Evolutionary conservation across 1,140 invertebrate species (phyloP).

Genomic region (Procambarus clarkii): DNA sequence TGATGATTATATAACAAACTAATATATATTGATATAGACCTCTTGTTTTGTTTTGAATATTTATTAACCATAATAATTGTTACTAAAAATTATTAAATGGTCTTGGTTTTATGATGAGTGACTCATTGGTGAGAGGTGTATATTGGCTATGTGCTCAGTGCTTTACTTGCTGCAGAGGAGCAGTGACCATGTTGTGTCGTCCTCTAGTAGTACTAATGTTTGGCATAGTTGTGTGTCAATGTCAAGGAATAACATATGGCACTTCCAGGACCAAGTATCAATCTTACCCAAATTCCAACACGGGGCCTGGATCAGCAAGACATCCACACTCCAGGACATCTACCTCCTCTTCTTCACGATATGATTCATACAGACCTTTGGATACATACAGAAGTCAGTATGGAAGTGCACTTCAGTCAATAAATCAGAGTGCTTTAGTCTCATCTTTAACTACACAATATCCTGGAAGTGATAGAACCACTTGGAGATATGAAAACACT

Average conservation of each 20-base stretch:
- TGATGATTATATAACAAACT: not conserved
- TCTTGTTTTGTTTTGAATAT: not conserved
- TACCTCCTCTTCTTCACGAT: slow-evolving; percentile 27
- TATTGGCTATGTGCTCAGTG: slow-evolving; percentile 5
- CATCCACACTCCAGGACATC: slow-evolving; percentile 16
- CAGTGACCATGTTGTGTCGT: not conserved
- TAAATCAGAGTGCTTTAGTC: not conserved
- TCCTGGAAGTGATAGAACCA: not conserved
- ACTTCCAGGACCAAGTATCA: not conserved
- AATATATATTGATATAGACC: not conserved
- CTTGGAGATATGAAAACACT: not conserved
- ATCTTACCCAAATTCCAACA: not conserved
- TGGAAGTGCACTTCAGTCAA: slow-evolving; percentile 3
- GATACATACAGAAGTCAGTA: slow-evolving; percentile 43
- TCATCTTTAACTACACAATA: not conserved
- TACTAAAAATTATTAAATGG: not conserved
- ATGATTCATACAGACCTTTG: slow-evolving; percentile 28
- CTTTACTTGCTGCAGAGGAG: not conserved
- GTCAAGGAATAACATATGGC: not conserved
- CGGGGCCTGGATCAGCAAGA: not conserved
- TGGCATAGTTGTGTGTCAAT: slow-evolving; percentile 4
- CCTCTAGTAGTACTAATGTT: not conserved
- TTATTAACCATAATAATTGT: not conserved
- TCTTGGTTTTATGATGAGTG: not conserved
- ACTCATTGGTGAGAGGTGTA: not conserved